Percentiles rank a stretch among this genome's conserved stretches.
These are phyloP conservation scores for Xiphorhynchus erythropygius DNA, from an alignment of 2,797 vertebrate species.

Conservation along the genomic window DNA sequence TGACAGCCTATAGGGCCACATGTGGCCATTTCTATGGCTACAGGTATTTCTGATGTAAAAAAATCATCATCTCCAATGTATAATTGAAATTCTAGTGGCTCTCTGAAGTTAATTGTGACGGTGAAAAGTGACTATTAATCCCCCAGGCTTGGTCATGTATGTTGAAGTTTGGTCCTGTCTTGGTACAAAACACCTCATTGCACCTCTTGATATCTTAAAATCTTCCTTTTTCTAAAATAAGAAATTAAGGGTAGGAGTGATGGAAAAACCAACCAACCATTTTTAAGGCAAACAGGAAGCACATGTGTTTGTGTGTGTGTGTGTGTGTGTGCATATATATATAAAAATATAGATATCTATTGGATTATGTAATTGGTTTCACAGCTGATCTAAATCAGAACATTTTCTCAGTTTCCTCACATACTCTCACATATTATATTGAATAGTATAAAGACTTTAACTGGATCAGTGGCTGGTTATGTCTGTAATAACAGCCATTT, in stretches of 20 bases:
- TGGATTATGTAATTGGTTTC: neutral
- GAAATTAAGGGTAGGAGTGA: neutral
- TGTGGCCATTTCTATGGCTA: neutral
- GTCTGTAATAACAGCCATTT: neutral
- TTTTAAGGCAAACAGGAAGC: neutral
- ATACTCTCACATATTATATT: neutral
- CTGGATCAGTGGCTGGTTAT: neutral
- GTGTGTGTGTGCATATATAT: fast-evolving
- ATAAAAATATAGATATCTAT: neutral
- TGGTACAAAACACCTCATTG: neutral
- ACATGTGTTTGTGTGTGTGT: too few relatives aligned
- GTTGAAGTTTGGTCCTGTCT: neutral
- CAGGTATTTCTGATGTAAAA: neutral
- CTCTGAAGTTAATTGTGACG: neutral
- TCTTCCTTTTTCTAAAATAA: neutral
- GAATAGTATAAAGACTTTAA: neutral
- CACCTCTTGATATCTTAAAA: neutral
- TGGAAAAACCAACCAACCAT: neutral
- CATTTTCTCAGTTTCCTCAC: neutral
- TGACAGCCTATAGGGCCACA: neutral
- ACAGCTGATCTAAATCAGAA: neutral
- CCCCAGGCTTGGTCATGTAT: neutral
- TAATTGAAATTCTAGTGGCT: neutral
- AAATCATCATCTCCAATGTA: neutral
- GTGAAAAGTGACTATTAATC: neutral